Percentiles rank a stretch among this genome's conserved stretches.
phyloP scores from a whole-genome alignment of 2,113 vertebrate genomes.

The Salvelinus alpinus region DNA sequence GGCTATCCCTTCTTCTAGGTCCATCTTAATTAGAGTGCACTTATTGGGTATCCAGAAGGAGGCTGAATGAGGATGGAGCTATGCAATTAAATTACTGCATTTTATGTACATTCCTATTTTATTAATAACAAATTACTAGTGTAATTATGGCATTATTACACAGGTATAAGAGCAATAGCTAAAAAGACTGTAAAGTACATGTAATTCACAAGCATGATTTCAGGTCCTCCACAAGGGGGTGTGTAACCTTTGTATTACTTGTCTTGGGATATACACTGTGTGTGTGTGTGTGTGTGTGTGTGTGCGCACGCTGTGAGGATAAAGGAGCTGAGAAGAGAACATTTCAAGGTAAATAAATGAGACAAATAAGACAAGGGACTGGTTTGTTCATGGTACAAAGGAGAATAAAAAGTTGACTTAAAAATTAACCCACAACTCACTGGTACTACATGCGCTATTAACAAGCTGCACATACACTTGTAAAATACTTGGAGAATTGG shows the following conservation, averaged over 20 bases:
- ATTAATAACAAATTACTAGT: background rate
- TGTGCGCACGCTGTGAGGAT: background rate
- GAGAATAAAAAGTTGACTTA: too few species aligned
- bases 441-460: background rate
- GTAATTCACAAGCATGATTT: background rate
- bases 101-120: background rate
- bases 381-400: background rate
- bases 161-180: background rate
- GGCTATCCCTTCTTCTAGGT: background rate
- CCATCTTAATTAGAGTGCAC: background rate
- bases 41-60: background rate
- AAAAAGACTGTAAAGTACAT: background rate
- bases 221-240: conserved; percentile 68
- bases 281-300: too few species aligned
- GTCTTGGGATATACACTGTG: background rate
- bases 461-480: background rate
- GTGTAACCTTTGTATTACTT: conserved; percentile 36
- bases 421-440: too few species aligned
- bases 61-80: background rate
- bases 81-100: background rate
- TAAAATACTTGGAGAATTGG: background rate
- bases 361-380: background rate
- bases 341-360: background rate
- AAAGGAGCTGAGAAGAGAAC: background rate
- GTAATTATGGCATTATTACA: background rate